A percentile compares a stretch with the other conserved stretches of the same genome.
phyloP scores from a whole-genome alignment of 2,888 invertebrate genomes.

The Caenorhabditis panamensis region DNA sequence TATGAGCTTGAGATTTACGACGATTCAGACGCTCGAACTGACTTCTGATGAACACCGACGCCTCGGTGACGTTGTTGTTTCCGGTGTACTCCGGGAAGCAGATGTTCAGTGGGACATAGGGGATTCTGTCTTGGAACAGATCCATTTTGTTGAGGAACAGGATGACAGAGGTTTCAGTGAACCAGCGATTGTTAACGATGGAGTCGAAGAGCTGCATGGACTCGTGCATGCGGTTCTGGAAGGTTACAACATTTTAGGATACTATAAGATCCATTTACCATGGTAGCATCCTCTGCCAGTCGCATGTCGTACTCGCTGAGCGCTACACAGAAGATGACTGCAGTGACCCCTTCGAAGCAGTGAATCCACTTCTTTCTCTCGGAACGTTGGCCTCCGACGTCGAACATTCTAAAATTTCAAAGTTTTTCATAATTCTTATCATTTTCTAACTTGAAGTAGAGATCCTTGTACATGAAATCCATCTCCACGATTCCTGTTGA shows the following conservation, averaged over 20 bases:
- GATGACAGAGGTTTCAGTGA: slow-evolving; percentile 90
- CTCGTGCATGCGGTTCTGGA: slow-evolving; percentile 99
- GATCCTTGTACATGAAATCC: slow-evolving; percentile 99
- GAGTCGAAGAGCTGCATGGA: slow-evolving; percentile 99
- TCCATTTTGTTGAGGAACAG: slow-evolving; percentile 99
- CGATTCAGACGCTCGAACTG: slow-evolving; percentile 99
- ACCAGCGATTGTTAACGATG: slow-evolving; percentile 99
- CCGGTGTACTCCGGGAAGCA: slow-evolving; percentile 99
- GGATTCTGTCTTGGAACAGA: slow-evolving; percentile 99
- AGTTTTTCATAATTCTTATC: no score
- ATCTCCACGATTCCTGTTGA: slow-evolving; percentile 99
- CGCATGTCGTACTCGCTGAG: slow-evolving; percentile 99
- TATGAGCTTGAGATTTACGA: slow-evolving; percentile 98
- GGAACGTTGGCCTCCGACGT: slow-evolving; percentile 97
- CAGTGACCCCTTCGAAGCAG: slow-evolving; percentile 98
- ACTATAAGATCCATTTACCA: slow-evolving; percentile 85
- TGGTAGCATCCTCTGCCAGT: slow-evolving; percentile 99
- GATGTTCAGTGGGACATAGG: slow-evolving; percentile 98
- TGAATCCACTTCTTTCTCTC: slow-evolving; percentile 96
- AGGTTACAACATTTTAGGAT: not conserved
- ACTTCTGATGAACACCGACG: slow-evolving; percentile 99
- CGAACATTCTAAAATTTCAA: slow-evolving; percentile 95
- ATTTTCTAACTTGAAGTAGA: slow-evolving; percentile 82
- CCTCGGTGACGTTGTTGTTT: slow-evolving; percentile 98
- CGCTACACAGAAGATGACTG: slow-evolving; percentile 97